Base-by-base conservation (phyloP, 1,140 invertebrate species). In the Steinernema feltiae region DNA sequence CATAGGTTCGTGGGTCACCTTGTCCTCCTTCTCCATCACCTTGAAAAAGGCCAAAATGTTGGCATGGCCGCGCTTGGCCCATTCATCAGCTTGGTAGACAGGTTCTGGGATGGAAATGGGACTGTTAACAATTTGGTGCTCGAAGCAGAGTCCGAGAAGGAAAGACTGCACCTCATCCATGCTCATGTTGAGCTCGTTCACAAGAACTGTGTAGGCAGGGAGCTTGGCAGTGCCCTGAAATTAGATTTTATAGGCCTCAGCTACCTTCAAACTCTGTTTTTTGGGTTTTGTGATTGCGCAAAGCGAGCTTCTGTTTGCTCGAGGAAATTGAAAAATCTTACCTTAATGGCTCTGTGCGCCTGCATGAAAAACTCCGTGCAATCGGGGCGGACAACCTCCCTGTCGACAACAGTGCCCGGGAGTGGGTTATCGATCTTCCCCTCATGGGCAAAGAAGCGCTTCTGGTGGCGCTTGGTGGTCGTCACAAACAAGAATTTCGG, bases 71-170 rank as follows among this genome's bases (percentile, higher is more conserved):
- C 79, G 75, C 75, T 81, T 80, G 29, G 79, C 79, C 70, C 76
- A 79, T 74, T 81, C 79, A 48, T 80, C 76, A 1, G 79, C 79
- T 41, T 79, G 53, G 31, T 80, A 80, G n/a, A 80, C 80, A 0
- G 79, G 79, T 46, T 70, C 41, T 1, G 79, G 79, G 3, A 80
- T 48, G 21, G 70, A 76, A 46, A 79, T 79, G 2, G 77, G 18
- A 7, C 21, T 21, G 0, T 48, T 69, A 70, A 48, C 32, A 30
- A 80, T 75, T 71, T 80, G 76, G 41, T 80, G 78, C 75, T 35
- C 70, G 75, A 78, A 76, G 41, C 75, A 78, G 35, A 80, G 35
- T 2, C 32, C 76, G 1, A 71, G n/a, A 2, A 76, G 30, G 48
- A 77, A 71, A 2, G 74, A 53, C 76, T 77, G 74, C 21, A 77